Evolutionary conservation across 1,140 invertebrate genomes (phyloP), one percentile per base, ranked within the genome.

Genomic region (Pseudomyrmex sp.): DNA sequence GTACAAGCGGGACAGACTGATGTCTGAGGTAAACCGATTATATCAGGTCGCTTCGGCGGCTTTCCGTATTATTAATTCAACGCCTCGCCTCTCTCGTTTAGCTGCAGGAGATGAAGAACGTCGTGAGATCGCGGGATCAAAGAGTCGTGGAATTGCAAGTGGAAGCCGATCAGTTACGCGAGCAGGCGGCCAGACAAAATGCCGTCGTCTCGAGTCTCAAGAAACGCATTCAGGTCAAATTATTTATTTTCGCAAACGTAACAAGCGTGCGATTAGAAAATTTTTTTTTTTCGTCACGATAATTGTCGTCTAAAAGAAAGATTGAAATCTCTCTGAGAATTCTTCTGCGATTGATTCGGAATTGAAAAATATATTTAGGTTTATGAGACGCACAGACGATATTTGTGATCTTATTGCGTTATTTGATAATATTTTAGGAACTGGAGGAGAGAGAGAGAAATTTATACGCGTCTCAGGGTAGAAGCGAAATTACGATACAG

Each of bases 1-100:
- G 88, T 97, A 97, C 92, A 98, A 97, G 93, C 95, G 97, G 80
- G 97, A 98, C 90, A 95, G 97, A 69, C 94, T 98, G n/a, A 94
- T 96, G 59, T 95, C 95, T 68, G 97, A 98, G 94, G 96, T 97
- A 94, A 94, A 84, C 12, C 56, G 54, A 65, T 62, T 26, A 26
- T 69, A 56, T 54, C 48, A 44, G 7, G 18, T 10, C 54, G n/a
- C 12, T 23, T 52, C 26, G 54, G 59, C 18, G 26, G 15, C 8
- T 18, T 18, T 18, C 18, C n/a, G 52, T 8, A 50, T 12, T 68
- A 73, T 76, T 69, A 82, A 87, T 75, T 52, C 52, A 26, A 26
- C 8, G 18, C 0, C 56, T 70, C 13, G 50, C 18, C 1, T 26
- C 35, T 35, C n/a, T 18, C 18, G 1, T 87, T 46, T 87, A 96